Conservation (phyloP, 1,140 invertebrate species). For the Caenorhabditis inopinata region DNA sequence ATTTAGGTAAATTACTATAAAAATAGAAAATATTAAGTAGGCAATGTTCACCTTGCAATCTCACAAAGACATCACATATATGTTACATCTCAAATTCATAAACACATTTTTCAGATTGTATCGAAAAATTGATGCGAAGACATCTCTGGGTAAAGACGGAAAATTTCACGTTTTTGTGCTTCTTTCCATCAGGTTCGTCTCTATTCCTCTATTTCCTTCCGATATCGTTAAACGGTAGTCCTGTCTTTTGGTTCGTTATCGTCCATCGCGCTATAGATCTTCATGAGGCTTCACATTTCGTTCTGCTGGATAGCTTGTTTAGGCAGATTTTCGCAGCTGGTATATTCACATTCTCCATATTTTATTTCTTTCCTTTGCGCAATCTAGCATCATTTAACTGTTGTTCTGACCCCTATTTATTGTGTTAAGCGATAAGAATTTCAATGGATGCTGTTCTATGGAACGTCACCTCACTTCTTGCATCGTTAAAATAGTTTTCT, state of each 20-base stretch:
- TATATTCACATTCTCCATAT: background rate
- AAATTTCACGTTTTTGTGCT: slow-evolving; percentile 96
- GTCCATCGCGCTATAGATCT: background rate
- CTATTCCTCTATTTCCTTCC: background rate
- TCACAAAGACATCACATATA: no score
- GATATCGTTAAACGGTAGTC: background rate
- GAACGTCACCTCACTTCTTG: no score
- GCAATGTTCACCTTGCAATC: no score
- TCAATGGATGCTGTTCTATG: no score
- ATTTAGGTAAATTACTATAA: no score
- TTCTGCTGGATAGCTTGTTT: background rate
- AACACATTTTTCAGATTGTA: slow-evolving; percentile 41
- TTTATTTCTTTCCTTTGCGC: background rate
- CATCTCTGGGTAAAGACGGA: slow-evolving; percentile 90
- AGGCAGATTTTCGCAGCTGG: slow-evolving; percentile 6
- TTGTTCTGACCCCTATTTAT: background rate
- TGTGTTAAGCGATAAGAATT: slow-evolving; percentile 46
- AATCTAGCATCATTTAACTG: background rate
- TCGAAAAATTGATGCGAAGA: slow-evolving; percentile 77
- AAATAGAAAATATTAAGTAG: no score
- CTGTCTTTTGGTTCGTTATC: background rate
- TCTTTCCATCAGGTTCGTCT: slow-evolving; percentile 78
- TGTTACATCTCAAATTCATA: no score
- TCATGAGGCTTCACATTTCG: background rate
- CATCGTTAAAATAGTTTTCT: no score